Evolutionary conservation across 2,888 invertebrate genomes (phyloP), one percentile per base, ranked within the genome.

Genomic region (Ptychoptera albimana): DNA sequence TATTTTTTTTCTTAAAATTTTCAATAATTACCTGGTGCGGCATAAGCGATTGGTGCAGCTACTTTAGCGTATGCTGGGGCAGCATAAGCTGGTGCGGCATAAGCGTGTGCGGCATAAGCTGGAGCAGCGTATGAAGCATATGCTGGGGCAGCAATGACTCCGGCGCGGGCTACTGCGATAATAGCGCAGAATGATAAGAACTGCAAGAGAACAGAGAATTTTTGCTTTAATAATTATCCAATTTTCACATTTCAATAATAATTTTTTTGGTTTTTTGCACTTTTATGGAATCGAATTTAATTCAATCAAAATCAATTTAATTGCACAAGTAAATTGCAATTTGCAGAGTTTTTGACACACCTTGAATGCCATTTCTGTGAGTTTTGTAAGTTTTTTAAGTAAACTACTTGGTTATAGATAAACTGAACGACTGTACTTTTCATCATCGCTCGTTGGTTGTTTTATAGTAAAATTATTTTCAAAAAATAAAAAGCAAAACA

Each of bases 101-200:
- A 48, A 12, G 49, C 51, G 1, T 52, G 50, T 23, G 49, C 50
- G 16, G 50, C 23, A 23, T 23, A 23, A 23, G 23, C 23, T 23
- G 23, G 47, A 42, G 49, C 44, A 10, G 37, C 38, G 46, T 43
- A 43, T 15, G 42, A 35, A 16, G 43, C 39, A 38, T 47, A 46
- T 5, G 43, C 44, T 43, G 45, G 49, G 23, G 51, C 39, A 14
- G 49, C 51, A 45, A 53, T 31, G 43, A 50, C 41, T 29, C 54
- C 54, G 31, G 52, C 53, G n/a, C 50, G 37, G 37, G 55, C 54
- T 6, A 53, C 45, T 38, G 54, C 51, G 9, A 53, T 50, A 54
- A 55, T n/a, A 53, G 55, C 45, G 40, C 49, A 48, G 54, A 53
- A 50, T 30, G 51, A 42, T 15, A 57, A 55, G 48, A 56, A 53